These are phyloP conservation scores for Masnerella sp. DNA, from an alignment of 2,888 invertebrate species.

Conservation along the genomic window DNA sequence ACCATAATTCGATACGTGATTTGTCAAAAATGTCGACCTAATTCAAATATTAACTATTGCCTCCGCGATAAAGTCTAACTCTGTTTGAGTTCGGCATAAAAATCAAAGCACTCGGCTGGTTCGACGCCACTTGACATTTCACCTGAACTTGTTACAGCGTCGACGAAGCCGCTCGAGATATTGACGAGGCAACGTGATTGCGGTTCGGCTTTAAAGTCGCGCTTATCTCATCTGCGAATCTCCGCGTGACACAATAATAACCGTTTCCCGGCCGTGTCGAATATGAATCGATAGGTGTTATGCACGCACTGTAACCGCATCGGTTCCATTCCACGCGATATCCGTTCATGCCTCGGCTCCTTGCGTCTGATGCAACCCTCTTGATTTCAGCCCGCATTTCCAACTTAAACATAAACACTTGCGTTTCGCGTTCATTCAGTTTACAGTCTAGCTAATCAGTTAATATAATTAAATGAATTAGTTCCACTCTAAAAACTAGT, in stretches of 20 bases:
- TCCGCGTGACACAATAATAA: constrained; percentile 3
- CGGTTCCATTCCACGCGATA: constrained; percentile 20
- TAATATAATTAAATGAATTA: too few species aligned
- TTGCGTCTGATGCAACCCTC: constrained; percentile 16
- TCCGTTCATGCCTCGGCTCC: constrained; percentile 18
- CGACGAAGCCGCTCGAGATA: constrained; percentile 29
- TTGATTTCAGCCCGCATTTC: constrained; percentile 9
- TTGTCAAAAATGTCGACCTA: too few species aligned
- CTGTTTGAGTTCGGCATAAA: too few species aligned
- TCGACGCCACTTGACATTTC: constrained; percentile 32
- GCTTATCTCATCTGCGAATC: constrained; percentile 14
- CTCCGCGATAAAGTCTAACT: too few species aligned
- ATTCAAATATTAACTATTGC: too few species aligned
- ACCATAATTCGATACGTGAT: too few species aligned
- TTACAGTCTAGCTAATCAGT: background rate
- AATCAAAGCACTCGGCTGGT: constrained; percentile 1
- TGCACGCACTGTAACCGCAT: constrained; percentile 22
- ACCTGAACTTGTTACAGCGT: constrained; percentile 35
- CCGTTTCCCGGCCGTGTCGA: background rate
- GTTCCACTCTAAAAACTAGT: background rate
- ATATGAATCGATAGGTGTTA: constrained; percentile 18
- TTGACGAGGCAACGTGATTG: constrained; percentile 31
- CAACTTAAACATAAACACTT: constrained; percentile 20
- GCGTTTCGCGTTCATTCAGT: background rate
- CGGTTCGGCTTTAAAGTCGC: constrained; percentile 17